Percentiles rank a stretch among this genome's conserved stretches.
phyloP scores from a whole-genome alignment of 2,888 invertebrate species.

The Ctena decussata region DNA sequence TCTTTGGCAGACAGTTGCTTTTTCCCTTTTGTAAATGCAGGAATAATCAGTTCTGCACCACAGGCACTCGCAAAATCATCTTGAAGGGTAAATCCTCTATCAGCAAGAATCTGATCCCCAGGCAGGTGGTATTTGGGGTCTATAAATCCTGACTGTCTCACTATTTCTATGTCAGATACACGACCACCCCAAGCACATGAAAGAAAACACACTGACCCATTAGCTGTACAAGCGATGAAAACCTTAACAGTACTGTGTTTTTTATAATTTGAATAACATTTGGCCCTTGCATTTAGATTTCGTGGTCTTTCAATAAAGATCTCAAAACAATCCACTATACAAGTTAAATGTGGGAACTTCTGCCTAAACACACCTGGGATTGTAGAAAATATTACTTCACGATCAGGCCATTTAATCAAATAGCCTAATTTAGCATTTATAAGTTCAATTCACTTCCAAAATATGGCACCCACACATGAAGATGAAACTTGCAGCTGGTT shows the following conservation, averaged over 20 bases:
- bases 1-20: slow-evolving; percentile 60
- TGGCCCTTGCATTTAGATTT: slow-evolving; percentile 17
- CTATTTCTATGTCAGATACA: slow-evolving; percentile 62
- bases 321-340: slow-evolving; percentile 41
- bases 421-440: slow-evolving; percentile 40
- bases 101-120: slow-evolving; percentile 65
- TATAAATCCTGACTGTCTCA: slow-evolving; percentile 53
- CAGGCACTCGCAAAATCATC: slow-evolving; percentile 62
- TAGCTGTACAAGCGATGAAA: slow-evolving; percentile 36
- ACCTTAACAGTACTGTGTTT: slow-evolving; percentile 29
- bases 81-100: slow-evolving; percentile 61
- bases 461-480: slow-evolving; percentile 30
- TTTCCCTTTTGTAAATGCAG: slow-evolving; percentile 59
- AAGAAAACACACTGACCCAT: slow-evolving; percentile 51
- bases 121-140: slow-evolving; percentile 41
- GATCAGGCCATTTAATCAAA: slow-evolving; percentile 48
- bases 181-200: slow-evolving; percentile 62
- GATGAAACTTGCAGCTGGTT: slow-evolving; percentile 18
- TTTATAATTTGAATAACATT: slow-evolving; percentile 36
- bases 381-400: slow-evolving; percentile 9
- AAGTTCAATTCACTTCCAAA: slow-evolving; percentile 58
- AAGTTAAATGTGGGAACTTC: slow-evolving; percentile 23
- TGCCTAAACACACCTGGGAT: background rate
- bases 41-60: slow-evolving; percentile 56
- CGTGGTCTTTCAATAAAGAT: slow-evolving; percentile 34